Percentiles rank a stretch among this genome's conserved stretches.
phyloP scores from a whole-genome alignment of 2,888 invertebrate species.

The Physocephala rufipes region DNA sequence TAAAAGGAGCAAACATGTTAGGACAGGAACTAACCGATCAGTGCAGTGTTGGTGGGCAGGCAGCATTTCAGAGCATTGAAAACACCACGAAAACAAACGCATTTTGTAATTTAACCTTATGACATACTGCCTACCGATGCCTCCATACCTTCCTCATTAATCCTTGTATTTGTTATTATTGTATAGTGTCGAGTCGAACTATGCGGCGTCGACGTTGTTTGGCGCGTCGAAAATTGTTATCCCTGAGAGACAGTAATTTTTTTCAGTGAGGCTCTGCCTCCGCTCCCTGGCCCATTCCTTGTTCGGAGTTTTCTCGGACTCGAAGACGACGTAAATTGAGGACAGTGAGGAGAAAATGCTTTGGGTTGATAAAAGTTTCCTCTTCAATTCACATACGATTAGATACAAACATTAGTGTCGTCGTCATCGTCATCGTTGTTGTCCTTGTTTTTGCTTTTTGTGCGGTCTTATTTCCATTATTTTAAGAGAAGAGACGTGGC shows the following conservation, averaged over 20 bases:
- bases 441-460: not conserved
- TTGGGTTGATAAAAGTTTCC: constrained; percentile 29
- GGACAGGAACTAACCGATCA: not conserved
- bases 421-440: constrained; percentile 15
- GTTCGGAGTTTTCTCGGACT: not conserved
- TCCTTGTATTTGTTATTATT: constrained; percentile 19
- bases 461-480: constrained; percentile 29
- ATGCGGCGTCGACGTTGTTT: not conserved
- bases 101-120: constrained; percentile 58
- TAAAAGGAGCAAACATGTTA: too few relatives aligned
- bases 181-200: too few relatives aligned
- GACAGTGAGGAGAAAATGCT: not conserved
- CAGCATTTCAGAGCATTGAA: not conserved
- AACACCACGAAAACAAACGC: constrained; percentile 40
- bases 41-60: not conserved
- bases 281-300: not conserved
- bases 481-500: constrained; percentile 29
- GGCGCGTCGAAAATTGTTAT: not conserved
- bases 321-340: not conserved
- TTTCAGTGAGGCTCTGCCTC: constrained; percentile 7
- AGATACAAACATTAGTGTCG: constrained; percentile 44
- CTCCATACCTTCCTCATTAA: constrained; percentile 55
- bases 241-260: not conserved
- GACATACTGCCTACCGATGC: constrained; percentile 52
- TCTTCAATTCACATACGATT: constrained; percentile 45